phyloP scores from a whole-genome alignment of 2,888 invertebrate species.

The Melitaea athalia region DNA sequence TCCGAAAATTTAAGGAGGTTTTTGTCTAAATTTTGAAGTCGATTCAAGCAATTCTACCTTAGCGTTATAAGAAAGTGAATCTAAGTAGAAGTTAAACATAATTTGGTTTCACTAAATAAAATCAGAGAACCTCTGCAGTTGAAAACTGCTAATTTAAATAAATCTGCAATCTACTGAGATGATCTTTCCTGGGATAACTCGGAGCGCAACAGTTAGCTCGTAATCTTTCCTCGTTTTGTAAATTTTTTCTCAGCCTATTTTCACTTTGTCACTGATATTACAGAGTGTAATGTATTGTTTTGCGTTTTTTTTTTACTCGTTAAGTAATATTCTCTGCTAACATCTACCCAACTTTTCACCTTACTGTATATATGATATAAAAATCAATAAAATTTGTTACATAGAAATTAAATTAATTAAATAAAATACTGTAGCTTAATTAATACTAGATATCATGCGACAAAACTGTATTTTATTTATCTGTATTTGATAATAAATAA shows the following conservation, averaged over 20 bases:
- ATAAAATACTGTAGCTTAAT: too few species aligned
- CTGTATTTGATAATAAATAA: too few species aligned
- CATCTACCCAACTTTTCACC: background rate
- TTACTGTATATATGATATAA: too few species aligned
- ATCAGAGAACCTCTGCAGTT: slow-evolving; percentile 38
- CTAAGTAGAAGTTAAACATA: slow-evolving; percentile 28
- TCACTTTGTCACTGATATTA: background rate
- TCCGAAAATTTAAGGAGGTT: background rate
- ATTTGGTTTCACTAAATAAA: slow-evolving; percentile 43
- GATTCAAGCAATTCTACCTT: background rate
- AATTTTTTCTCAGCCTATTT: slow-evolving; percentile 10
- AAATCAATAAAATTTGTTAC: too few species aligned
- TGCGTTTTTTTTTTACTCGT: background rate
- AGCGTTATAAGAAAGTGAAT: slow-evolving; percentile 13
- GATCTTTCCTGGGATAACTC: slow-evolving; percentile 48
- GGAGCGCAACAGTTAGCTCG: slow-evolving; percentile 70
- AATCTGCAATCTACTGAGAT: slow-evolving; percentile 54
- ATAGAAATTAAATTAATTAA: too few species aligned
- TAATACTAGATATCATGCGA: too few species aligned
- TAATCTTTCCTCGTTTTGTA: slow-evolving; percentile 48
- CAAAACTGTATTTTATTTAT: too few species aligned
- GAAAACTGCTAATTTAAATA: slow-evolving; percentile 53
- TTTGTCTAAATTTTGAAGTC: background rate
- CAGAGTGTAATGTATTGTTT: background rate
- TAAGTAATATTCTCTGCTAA: background rate